phyloP scores from a whole-genome alignment of 1,140 invertebrate genomes.

The Lordiphosa mommai region DNA sequence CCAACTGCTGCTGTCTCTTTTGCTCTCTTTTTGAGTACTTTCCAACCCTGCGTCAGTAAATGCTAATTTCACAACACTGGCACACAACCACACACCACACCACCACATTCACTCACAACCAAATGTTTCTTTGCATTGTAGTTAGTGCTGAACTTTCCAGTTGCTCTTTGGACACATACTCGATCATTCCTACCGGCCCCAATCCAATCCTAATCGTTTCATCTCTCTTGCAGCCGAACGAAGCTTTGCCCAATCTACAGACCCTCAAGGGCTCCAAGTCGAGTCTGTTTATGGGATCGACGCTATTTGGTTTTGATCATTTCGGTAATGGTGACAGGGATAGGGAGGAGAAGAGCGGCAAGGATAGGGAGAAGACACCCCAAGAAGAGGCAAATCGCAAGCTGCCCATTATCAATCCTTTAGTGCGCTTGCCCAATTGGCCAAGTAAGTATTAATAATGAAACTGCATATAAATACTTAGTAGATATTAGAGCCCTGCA shows the following conservation, averaged over 20 bases:
- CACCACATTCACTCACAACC: conserved; percentile 24
- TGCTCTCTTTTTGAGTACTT: conserved; percentile 30
- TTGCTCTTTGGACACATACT: conserved; percentile 65
- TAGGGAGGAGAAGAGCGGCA: conserved; percentile 46
- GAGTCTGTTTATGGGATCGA: conserved; percentile 79
- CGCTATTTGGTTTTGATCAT: conserved; percentile 71
- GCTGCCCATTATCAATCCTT: conserved; percentile 93
- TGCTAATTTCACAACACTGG: conserved; percentile 20
- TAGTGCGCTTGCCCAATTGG: conserved; percentile 92
- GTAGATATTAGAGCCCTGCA: no score
- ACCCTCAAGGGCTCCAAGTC: conserved; percentile 82
- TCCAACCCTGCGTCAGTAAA: conserved; percentile 38
- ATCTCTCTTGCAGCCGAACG: conserved; percentile 79
- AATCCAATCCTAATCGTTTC: conserved; percentile 25
- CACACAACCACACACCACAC: conserved; percentile 17
- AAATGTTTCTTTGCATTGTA: conserved; percentile 73
- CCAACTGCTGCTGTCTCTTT: conserved; percentile 14
- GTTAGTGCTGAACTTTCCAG: conserved; percentile 72
- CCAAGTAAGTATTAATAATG: conserved; percentile 84
- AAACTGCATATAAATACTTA: no score
- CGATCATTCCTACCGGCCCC: not conserved
- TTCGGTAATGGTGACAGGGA: conserved; percentile 34
- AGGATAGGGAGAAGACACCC: conserved; percentile 75
- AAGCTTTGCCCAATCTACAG: conserved; percentile 80
- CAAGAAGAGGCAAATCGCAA: conserved; percentile 83